Base-by-base conservation (phyloP, 2,888 invertebrate genomes). In the Chrysolina haemoptera region DNA sequence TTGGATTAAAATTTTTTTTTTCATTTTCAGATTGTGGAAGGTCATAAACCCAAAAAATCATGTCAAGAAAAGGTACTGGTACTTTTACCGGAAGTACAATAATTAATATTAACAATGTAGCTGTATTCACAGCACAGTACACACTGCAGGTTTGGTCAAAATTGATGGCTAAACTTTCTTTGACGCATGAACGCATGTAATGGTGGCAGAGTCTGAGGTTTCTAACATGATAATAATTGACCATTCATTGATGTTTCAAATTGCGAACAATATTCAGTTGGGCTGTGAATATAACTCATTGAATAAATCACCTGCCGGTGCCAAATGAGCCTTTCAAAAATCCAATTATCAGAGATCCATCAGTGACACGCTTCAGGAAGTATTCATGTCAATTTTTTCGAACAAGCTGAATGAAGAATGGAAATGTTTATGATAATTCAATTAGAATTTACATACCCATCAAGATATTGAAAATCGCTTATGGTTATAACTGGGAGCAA, bases 391-490 rank as follows among this genome's bases (percentile, higher is more conserved):
- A 59, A 14, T 27, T 59, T 59, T 59, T 59, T 59, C n/a, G 35
- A 12, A 1, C 6, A 10, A 8, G 6, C n/a, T 14, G n/a, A 35
- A 27, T 6, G 14, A 59, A n/a, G 35, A 59, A n/a, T 18, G 59
- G 22, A 27, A 59, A 35, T 59, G 59, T 35, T 59, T 59, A 35
- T 59, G n/a, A 59, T 59, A 35, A 59, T 59, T 59, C 59, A 59
- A 59, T 59, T 59, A 59, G 11, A 59, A 59, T 59, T 59, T 22
- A n/a, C 59, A 59, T 59, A 59, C 27, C 12, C 12, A 27, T 59
- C 59, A n/a, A 10, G 59, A 59, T 59, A n/a, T 59, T 59, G 59
- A 59, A 59, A 27, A 59, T 59, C 59, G 59, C 22, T 27, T 59
- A 14, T 59, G 27, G 27, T 59, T 59, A 59, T 27, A 59, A 8